Conservation (phyloP, 2,888 invertebrate genomes). For the Parnassius glacialis region DNA sequence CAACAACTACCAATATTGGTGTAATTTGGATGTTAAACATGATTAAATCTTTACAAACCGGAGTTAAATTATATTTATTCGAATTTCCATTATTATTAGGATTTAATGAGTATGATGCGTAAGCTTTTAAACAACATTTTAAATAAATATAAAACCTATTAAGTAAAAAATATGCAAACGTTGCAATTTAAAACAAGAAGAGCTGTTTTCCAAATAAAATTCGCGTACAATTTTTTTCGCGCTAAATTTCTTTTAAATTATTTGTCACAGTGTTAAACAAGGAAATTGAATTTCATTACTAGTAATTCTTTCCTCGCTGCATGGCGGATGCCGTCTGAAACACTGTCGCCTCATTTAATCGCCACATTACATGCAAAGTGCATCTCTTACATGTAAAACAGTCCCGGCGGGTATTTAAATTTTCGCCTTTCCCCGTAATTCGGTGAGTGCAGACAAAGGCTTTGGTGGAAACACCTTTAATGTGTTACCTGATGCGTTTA, state of each 20-base stretch:
- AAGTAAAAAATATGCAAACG: no score
- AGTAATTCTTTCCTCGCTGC: conserved; percentile 32
- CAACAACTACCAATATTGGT: no score
- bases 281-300: conserved; percentile 27
- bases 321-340: conserved; percentile 35
- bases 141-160: no score
- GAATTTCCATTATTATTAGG: no score
- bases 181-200: no score
- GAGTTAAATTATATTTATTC: no score
- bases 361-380: conserved; percentile 74
- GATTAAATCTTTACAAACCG: no score
- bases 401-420: conserved; percentile 75
- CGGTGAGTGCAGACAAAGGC: conserved; percentile 73
- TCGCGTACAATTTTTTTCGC: not conserved
- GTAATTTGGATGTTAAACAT: no score
- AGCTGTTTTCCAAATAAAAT: no score
- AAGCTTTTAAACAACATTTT: no score
- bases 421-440: conserved; percentile 75
- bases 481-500: conserved; percentile 55
- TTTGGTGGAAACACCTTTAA: conserved; percentile 67
- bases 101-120: no score
- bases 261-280: conserved; percentile 1
- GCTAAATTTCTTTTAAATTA: not conserved
- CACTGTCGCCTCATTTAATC: conserved; percentile 67
- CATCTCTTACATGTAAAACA: conserved; percentile 80